phyloP scores from a whole-genome alignment of 2,113 vertebrate species.

The Tachycineta bicolor region DNA sequence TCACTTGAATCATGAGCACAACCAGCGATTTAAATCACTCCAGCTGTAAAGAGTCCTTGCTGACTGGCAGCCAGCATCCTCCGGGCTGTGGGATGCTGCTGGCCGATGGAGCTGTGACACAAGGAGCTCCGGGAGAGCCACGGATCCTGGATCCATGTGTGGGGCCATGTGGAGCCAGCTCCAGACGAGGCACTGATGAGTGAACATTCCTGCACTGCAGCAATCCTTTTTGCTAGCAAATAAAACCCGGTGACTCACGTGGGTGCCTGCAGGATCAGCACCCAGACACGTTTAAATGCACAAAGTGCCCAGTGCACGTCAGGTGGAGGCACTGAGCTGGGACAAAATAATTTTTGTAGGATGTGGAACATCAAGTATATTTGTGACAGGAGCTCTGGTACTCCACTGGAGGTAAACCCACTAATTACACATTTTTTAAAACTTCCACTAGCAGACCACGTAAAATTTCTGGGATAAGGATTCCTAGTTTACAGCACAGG shows the following conservation, averaged over 20 bases:
- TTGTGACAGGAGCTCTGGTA: neutral
- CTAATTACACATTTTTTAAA: neutral
- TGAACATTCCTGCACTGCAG: neutral
- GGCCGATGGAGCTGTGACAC: neutral
- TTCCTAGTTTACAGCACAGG: neutral
- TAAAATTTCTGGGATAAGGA: neutral
- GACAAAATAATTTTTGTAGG: neutral
- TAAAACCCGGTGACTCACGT: neutral
- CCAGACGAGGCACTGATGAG: accelerated
- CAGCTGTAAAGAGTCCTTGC: neutral
- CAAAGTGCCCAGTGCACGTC: accelerated
- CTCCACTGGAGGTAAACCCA: neutral
- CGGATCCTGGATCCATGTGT: accelerated
- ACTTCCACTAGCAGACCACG: neutral
- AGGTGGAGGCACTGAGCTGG: neutral
- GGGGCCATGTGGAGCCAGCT: neutral
- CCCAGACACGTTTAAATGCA: neutral
- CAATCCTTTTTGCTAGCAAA: neutral
- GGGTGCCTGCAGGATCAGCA: neutral
- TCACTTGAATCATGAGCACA: neutral
- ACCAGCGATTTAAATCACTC: constrained; percentile 20
- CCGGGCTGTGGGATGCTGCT: neutral
- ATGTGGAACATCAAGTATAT: neutral
- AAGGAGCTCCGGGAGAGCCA: neutral
- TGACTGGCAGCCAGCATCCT: neutral